Evolutionary conservation across 2,888 invertebrate genomes (phyloP), one percentile per base, ranked within the genome.

Genomic region (Drosophila anomalata): DNA sequence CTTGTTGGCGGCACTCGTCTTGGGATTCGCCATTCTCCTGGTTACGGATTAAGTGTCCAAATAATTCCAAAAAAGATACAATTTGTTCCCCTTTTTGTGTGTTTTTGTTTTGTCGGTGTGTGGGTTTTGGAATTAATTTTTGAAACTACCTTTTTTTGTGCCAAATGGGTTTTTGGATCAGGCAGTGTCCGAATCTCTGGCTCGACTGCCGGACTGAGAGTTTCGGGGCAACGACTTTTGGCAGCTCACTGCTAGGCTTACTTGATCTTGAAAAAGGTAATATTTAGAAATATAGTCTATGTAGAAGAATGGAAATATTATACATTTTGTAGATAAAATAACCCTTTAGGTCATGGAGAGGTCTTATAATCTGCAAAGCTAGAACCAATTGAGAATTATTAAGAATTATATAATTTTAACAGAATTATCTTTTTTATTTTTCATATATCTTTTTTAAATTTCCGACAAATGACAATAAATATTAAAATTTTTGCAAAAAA

Each of bases 1-100:
- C 29, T 29, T 29, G 9, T 41, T 57, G 12, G n/a, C 51, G 20
- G 22, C 9, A 22, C 14, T 58, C 22, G 51, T 51, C 22, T 41
- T 51, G 20, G 51, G 57, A 14, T 51, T 41, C 11, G 41, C 41
- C 58, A 58, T 58, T 3, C 14, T 52, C 58, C 42, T 31, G 31
- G 17, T 14, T 11, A 7, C 6, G 17, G 3, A 14, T 12, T 14
- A 7, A 4, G 8, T 8, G 8, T 29, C 29, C 9, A 20, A 47
- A 48, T 12, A 24, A 9, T 26, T 29, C 8, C 9, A 8, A 9
- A 5, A 8, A 4, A 42, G 7, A 29, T 29, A 29, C 29, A 29
- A 42, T 3, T 9, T 26, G 14, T 47, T 26, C n/a, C 7, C 8
- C 12, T 12, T 3, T 46, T 20, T 11, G 6, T 22, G 5, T 1